A percentile compares a stretch with the other conserved stretches of the same genome.
phyloP scores from a whole-genome alignment of 2,797 vertebrate species.

The Coranthus polyacanthus region DNA sequence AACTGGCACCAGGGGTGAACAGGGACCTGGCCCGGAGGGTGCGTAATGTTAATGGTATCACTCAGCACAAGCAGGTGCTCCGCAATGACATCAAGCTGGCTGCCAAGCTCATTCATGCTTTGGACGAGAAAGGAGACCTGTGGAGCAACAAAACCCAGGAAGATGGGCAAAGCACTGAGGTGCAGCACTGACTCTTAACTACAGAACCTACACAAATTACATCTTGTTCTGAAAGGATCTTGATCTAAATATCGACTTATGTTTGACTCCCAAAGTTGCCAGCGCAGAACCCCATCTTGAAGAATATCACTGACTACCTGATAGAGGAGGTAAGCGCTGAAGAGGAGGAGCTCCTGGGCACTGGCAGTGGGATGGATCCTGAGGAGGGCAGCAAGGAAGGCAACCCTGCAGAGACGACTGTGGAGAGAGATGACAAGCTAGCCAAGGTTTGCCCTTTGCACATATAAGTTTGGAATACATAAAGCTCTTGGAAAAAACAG shows the following conservation, averaged over 20 bases:
- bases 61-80: slow-evolving; percentile 93
- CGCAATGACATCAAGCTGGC: slow-evolving; percentile 95
- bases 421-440: slow-evolving; percentile 93
- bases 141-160: slow-evolving; percentile 85
- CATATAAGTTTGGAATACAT: neutral
- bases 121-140: slow-evolving; percentile 91
- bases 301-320: slow-evolving; percentile 96
- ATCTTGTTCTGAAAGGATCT: neutral
- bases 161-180: slow-evolving; percentile 75
- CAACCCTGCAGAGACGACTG: slow-evolving; percentile 90
- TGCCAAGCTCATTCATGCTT: slow-evolving; percentile 91
- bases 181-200: slow-evolving; percentile 16
- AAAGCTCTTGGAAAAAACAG: neutral
- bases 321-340: slow-evolving; percentile 96
- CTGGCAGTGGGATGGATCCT: slow-evolving; percentile 82
- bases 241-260: neutral
- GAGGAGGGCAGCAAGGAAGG: slow-evolving; percentile 91
- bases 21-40: slow-evolving; percentile 91
- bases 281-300: slow-evolving; percentile 92
- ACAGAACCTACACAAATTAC: neutral
- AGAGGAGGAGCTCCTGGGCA: slow-evolving; percentile 93
- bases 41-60: slow-evolving; percentile 91
- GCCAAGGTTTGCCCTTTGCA: slow-evolving; percentile 85
- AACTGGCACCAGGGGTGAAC: slow-evolving; percentile 93
- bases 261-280: slow-evolving; percentile 70